Conservation (phyloP, 2,113 vertebrate genomes). For the Mesembrinibis cayennensis region DNA sequence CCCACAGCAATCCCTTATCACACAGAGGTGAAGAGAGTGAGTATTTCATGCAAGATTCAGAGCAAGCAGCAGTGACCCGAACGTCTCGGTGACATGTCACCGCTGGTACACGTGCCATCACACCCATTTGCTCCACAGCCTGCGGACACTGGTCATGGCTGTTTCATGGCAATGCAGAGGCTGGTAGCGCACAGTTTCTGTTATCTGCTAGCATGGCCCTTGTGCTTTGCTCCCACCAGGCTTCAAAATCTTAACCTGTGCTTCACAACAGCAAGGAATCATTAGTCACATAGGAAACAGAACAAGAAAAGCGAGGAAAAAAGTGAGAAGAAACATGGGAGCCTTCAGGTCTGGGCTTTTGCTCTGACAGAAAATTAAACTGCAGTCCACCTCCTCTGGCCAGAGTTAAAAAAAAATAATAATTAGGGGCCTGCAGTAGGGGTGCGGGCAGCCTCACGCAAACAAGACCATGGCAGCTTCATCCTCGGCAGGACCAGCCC, state of each 20-base stretch:
- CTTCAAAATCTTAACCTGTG: neutral
- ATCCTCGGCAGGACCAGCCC: neutral
- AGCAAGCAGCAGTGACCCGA: neutral
- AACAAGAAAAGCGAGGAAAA: neutral
- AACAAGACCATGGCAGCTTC: accelerated
- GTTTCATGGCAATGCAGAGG: neutral
- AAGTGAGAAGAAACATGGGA: neutral
- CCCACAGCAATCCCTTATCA: neutral
- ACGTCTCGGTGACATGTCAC: neutral
- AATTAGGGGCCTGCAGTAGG: neutral
- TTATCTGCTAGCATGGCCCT: neutral
- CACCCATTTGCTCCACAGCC: constrained; percentile 14
- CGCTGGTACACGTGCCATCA: neutral
- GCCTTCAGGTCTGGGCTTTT: neutral
- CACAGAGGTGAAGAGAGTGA: constrained; percentile 12
- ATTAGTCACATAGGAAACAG: neutral
- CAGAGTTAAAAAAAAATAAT: neutral
- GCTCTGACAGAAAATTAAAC: neutral
- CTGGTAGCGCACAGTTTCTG: neutral
- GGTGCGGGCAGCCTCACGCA: neutral
- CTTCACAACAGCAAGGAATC: neutral
- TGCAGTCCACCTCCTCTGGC: neutral
- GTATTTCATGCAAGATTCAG: neutral
- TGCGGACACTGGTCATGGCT: neutral
- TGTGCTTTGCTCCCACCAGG: neutral